These are phyloP conservation scores for Mastigias papua DNA, from an alignment of 30 jellyfish, hydroid and myxozoan species.

Conservation along the genomic window DNA sequence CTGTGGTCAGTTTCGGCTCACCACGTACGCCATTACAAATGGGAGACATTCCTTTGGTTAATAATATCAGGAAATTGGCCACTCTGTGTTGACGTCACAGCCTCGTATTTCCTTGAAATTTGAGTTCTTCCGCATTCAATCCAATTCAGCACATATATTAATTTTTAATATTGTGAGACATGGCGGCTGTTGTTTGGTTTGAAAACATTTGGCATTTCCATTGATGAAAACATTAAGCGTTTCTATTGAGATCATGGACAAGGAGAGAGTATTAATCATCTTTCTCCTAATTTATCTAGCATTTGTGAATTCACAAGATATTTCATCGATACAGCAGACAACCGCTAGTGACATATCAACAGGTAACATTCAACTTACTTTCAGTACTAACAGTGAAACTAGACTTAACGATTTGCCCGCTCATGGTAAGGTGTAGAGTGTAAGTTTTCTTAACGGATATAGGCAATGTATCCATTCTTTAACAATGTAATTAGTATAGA, in stretches of 20 bases:
- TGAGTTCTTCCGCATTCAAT: conserved; percentile 29
- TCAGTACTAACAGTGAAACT: no score
- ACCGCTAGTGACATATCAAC: not conserved
- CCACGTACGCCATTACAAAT: no score
- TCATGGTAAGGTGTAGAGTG: no score
- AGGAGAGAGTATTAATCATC: not conserved
- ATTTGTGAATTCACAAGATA: not conserved
- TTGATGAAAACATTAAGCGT: conserved; percentile 19
- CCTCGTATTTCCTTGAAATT: conserved; percentile 15
- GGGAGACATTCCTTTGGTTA: no score
- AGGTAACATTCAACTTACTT: no score
- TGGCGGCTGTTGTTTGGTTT: conserved; percentile 20
- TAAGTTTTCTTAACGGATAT: no score
- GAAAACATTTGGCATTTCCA: conserved; percentile 1
- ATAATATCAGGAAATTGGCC: no score
- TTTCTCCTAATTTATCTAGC: not conserved
- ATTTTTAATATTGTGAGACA: conserved; percentile 31
- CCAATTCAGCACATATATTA: conserved; percentile 19
- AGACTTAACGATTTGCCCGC: no score
- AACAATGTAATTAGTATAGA: no score
- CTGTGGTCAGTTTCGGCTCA: no score
- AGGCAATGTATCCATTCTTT: no score
- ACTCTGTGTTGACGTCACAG: conserved; percentile 11
- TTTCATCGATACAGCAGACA: not conserved
- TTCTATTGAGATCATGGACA: conserved; percentile 9